Evolutionary conservation across 1,140 invertebrate genomes (phyloP), one percentile per base, ranked within the genome.

Genomic region (Plodia interpunctella): DNA sequence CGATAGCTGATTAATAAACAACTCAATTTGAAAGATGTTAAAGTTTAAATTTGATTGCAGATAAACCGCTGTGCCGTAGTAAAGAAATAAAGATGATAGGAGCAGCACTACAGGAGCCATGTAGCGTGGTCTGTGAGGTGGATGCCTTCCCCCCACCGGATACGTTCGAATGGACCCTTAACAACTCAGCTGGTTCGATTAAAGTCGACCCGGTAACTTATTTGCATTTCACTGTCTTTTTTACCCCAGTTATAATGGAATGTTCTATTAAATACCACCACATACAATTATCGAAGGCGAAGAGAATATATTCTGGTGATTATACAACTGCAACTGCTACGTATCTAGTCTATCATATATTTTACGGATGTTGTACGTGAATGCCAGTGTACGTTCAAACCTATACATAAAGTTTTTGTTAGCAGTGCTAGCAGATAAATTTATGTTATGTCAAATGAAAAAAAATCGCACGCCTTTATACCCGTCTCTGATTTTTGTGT

Each of bases 111-210:
- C 93, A 95, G 74, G 96, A 98, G 83, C 92, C 94, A 25, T 94
- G 94, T 0, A 92, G 93, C 67, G 93, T 98, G 50, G 87, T 94
- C 55, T 98, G 97, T 83, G 93, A 95, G 88, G 96, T 98, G 13
- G 95, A 97, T 68, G 94, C 96, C 11, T 96, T 95, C 85, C 96
- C 97, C 13, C 91, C 94, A 11, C 95, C 96, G 17, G 93, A 95
- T 64, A 94, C 91, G 58, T 97, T 97, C 83, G 94, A 94, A 64
- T 98, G 97, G 97, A 93, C 95, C 25, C 96, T 97, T 81, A 97
- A 97, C 87, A 97, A 96, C 84, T 96, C 96, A 2, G 94, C 94
- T 11, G 94, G 96, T 68, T 93, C 93, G 60, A 92, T 94, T 55
- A 95, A 96, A 71, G 93, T 97, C 25, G 82, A 89, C 65, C 68